Evolutionary conservation across 2,888 invertebrate genomes (phyloP).

Genomic region (Perizoma flavofasciatum): DNA sequence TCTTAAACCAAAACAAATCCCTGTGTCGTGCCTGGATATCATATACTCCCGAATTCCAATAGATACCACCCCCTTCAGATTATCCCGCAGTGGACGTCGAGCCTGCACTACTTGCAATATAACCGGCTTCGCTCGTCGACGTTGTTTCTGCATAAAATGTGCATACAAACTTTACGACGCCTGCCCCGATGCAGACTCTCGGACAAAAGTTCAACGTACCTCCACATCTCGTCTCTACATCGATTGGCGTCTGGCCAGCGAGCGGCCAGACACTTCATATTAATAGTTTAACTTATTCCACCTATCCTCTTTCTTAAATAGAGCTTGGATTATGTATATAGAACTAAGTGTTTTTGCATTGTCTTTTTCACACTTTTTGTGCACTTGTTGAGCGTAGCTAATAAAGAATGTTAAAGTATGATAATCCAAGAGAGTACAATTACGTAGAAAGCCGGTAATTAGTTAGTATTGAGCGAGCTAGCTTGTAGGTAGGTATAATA

Average conservation of each 20-base stretch:
- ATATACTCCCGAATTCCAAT: too few species aligned
- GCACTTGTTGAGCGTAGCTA: constrained; percentile 7
- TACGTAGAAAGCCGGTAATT: not conserved
- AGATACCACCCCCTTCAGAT: too few species aligned
- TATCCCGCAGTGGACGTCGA: too few species aligned
- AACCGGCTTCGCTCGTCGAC: too few species aligned
- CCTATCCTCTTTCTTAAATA: constrained; percentile 68
- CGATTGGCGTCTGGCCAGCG: constrained; percentile 69
- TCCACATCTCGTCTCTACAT: constrained; percentile 46
- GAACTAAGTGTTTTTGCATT: constrained; percentile 24
- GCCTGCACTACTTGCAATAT: too few species aligned
- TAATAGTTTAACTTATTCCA: constrained; percentile 65
- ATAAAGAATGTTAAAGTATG: too few species aligned
- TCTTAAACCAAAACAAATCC: too few species aligned
- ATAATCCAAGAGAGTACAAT: too few species aligned
- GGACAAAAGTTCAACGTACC: constrained; percentile 71
- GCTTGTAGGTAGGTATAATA: too few species aligned
- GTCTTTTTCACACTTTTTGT: constrained; percentile 13
- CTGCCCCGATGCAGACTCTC: constrained; percentile 43
- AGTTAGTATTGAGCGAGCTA: too few species aligned
- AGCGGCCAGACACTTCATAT: constrained; percentile 73
- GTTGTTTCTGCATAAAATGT: constrained; percentile 14
- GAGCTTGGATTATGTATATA: constrained; percentile 40
- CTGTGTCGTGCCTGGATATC: too few species aligned
- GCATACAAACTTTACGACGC: constrained; percentile 19